A percentile compares a stretch with the other conserved stretches of the same genome.
phyloP scores from a whole-genome alignment of 1,140 invertebrate genomes.

The Lerema accius region DNA sequence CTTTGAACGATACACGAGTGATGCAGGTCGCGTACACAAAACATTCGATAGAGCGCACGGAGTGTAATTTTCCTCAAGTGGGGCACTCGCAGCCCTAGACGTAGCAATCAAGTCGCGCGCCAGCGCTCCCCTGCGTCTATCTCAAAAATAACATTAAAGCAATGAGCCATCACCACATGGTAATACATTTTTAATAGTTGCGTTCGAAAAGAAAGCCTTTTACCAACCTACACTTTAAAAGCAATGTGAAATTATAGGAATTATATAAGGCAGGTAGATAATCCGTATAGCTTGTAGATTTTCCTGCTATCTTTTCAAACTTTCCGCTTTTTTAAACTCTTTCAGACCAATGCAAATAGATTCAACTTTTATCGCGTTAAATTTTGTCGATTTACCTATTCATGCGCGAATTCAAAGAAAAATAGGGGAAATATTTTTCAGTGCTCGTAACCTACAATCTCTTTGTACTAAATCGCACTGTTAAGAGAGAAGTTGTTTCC shows the following conservation, averaged over 20 bases:
- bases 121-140: conserved; percentile 51
- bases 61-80: conserved; percentile 74
- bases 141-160: conserved; percentile 56
- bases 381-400: conserved; percentile 7
- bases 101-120: conserved; percentile 54
- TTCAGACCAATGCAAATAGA: conserved; percentile 5
- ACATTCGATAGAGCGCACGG: conserved; percentile 69
- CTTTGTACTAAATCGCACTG: conserved; percentile 7
- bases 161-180: conserved; percentile 28
- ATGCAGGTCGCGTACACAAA: conserved; percentile 67
- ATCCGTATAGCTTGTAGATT: not conserved
- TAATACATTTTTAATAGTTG: conserved; percentile 20
- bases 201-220: conserved; percentile 11
- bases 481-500: conserved; percentile 37
- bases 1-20: conserved; percentile 43
- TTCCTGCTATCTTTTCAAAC: not conserved
- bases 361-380: not conserved
- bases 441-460: conserved; percentile 8
- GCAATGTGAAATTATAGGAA: too few species aligned
- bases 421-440: conserved; percentile 3
- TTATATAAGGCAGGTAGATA: too few species aligned
- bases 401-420: not conserved
- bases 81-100: conserved; percentile 55
- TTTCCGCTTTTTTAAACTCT: conserved; percentile 2
- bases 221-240: too few species aligned